Conservation (phyloP, 2,888 invertebrate species). For the Invenusta paracnida region DNA sequence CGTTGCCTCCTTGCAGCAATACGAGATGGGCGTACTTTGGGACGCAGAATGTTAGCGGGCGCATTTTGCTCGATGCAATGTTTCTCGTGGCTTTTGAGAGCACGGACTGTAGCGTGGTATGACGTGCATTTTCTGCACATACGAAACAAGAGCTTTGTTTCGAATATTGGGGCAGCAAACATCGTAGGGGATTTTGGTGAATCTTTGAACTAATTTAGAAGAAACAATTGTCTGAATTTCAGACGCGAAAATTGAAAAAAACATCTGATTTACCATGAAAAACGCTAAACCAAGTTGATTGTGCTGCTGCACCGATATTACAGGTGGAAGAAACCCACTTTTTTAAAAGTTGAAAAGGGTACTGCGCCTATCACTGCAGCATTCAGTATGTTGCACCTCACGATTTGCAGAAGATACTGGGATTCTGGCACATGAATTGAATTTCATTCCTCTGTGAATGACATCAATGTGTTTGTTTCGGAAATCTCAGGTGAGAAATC, state of each 20-base stretch:
- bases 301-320: slow-evolving; percentile 26
- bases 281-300: slow-evolving; percentile 18
- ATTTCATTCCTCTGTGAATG: slow-evolving; percentile 5
- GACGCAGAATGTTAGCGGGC: neutral
- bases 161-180: neutral
- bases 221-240: slow-evolving; percentile 13
- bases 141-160: neutral
- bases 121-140: neutral
- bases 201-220: slow-evolving; percentile 2
- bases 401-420: slow-evolving; percentile 7
- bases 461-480: neutral
- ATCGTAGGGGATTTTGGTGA: slow-evolving; percentile 11
- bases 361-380: slow-evolving; percentile 10
- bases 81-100: slow-evolving; percentile 4
- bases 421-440: neutral
- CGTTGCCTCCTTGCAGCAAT: neutral
- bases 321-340: neutral
- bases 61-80: neutral
- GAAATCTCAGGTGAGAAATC: slow-evolving; percentile 9
- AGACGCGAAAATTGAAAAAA: neutral
- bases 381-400: slow-evolving; percentile 4
- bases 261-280: neutral
- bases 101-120: slow-evolving; percentile 9
- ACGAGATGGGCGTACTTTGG: slow-evolving; percentile 11
- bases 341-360: slow-evolving; percentile 4